Evolutionary conservation across 2,888 invertebrate species (phyloP).

Genomic region (Cecidostiba fungosa): DNA sequence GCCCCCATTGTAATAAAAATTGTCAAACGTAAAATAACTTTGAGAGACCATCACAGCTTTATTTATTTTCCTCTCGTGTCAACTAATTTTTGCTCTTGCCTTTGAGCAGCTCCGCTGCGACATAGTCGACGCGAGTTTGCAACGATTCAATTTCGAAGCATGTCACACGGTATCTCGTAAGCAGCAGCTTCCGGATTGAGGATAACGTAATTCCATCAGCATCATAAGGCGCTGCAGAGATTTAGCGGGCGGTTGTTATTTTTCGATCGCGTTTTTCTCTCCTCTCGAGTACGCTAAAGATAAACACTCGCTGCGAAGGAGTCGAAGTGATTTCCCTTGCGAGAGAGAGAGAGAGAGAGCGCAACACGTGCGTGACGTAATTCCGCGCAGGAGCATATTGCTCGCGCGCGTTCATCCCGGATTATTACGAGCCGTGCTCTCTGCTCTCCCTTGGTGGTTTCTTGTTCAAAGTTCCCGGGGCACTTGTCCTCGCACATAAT

Average conservation of each 20-base stretch:
- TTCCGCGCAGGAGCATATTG: background rate
- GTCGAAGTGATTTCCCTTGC: background rate
- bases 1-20: background rate
- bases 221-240: too few species aligned
- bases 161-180: too few species aligned
- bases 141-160: too few species aligned
- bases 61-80: too few species aligned
- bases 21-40: too few species aligned
- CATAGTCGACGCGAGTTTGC: too few species aligned
- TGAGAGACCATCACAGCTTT: too few species aligned
- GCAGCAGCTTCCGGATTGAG: background rate
- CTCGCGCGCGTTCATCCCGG: conserved; percentile 28
- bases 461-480: conserved; percentile 33
- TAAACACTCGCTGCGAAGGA: background rate
- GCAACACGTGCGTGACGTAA: background rate
- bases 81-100: too few species aligned
- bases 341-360: background rate
- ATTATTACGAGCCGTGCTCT: background rate
- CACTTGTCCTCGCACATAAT: background rate
- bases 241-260: background rate
- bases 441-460: background rate
- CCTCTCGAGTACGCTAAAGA: background rate
- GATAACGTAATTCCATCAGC: background rate
- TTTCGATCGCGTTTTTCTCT: background rate
- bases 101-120: too few species aligned